Evolutionary conservation across 2,113 vertebrate genomes (phyloP), one percentile per base, ranked within the genome.

Genomic region (Larimichthys polyactis): DNA sequence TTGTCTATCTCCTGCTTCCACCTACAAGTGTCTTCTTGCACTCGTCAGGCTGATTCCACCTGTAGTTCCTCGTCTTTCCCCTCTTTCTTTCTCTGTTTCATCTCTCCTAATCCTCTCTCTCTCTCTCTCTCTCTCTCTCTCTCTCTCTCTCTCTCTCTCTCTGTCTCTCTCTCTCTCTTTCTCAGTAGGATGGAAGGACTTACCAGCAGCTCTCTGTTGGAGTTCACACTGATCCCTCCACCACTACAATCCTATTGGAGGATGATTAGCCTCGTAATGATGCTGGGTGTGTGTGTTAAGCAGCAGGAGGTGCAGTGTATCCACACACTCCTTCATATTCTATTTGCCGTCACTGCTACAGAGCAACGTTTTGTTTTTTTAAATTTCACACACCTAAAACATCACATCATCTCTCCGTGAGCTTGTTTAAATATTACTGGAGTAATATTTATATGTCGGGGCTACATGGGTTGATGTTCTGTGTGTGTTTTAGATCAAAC

Each of bases 191-290:
- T 24, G 36, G 49, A 44, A 22, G 44, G 54, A 52, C 32, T 73
- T 60, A 59, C n/a, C 36, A 43, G 20, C n/a, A 49, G 27, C 11
- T 81, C 71, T 62, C 79, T 75, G 79, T 4, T 29, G 71, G 71
- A 60, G 68, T 52, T 66, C 20, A 2, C 0, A 14, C 68, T 71
- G 63, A 71, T 78, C 79, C 69, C 63, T 78, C 69, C 63, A 57
- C 78, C 69, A 29, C 70, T 59, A 7, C 68, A 72, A 54, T 67
- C 73, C 73, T 72, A 19, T 44, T 83, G 74, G 73, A 77, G 67
- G 66, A 63, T 49, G 80, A 82, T 77, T 71, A 77, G 27, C 60
- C n/a, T 7, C 71, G 73, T 66, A 66, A 52, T 22, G 67, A 65
- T 52, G 29, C 59, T 54, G 63, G 15, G 60, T 68, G 67, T 58